Conservation (phyloP, 2,113 vertebrate species). For the Shinisaurus crocodilurus region DNA sequence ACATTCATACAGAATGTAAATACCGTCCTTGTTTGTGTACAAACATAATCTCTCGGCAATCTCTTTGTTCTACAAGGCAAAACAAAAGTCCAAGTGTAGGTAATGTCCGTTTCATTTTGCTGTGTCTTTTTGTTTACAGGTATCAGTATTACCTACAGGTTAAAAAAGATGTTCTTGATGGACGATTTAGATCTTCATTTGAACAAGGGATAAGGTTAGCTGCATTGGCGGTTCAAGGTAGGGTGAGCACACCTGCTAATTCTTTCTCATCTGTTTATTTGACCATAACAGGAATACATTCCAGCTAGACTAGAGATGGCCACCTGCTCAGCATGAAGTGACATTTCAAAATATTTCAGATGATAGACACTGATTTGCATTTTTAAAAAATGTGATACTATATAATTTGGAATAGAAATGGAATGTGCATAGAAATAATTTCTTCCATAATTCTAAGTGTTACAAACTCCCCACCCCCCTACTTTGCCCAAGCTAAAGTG, state of each 20-base stretch:
- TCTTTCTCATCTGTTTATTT: constrained; percentile 21
- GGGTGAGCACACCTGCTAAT: constrained; percentile 37
- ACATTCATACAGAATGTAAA: background rate
- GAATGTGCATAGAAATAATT: background rate
- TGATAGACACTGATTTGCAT: background rate
- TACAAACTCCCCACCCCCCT: background rate
- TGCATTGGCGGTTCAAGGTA: constrained; percentile 95
- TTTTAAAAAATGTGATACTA: background rate
- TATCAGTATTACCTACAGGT: constrained; percentile 99
- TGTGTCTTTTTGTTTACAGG: constrained; percentile 68
- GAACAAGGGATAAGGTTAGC: constrained; percentile 94
- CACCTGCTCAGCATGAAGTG: background rate
- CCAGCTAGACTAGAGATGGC: background rate
- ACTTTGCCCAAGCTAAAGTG: background rate
- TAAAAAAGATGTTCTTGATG: constrained; percentile 95
- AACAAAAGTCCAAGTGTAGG: background rate
- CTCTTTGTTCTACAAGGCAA: background rate
- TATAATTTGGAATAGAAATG: background rate
- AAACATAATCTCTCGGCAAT: constrained; percentile 3
- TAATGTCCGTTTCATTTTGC: constrained; percentile 4
- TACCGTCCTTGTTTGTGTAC: background rate
- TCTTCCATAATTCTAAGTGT: background rate
- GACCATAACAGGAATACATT: background rate
- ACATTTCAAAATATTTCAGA: background rate
- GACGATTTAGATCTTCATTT: constrained; percentile 84